Conservation (phyloP, 2,888 invertebrate genomes). For the Parnassius smintheus region DNA sequence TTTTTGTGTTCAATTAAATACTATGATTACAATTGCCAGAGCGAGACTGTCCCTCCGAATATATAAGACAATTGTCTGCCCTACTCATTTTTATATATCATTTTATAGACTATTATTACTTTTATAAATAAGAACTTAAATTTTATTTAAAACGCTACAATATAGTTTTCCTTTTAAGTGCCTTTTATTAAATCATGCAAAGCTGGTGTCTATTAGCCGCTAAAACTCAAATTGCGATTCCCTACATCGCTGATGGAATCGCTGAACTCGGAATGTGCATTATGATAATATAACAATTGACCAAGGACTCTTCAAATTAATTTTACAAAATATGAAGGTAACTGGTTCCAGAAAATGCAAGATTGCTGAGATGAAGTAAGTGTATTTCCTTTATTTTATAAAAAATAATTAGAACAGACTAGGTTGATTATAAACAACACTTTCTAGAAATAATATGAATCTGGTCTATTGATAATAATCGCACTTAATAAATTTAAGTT, state of each 20-base stretch:
- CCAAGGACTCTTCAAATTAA: slow-evolving; percentile 4
- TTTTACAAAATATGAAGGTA: slow-evolving; percentile 3
- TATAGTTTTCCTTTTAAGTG: not conserved
- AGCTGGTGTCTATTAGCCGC: not conserved
- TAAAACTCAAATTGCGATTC: slow-evolving; percentile 7
- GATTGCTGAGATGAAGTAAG: slow-evolving; percentile 11
- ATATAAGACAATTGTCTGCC: no score
- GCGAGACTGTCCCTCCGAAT: no score
- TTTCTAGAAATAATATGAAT: not conserved
- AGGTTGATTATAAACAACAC: not conserved
- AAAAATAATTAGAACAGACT: not conserved
- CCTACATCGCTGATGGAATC: slow-evolving; percentile 12
- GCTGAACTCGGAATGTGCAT: slow-evolving; percentile 10
- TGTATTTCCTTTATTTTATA: not conserved
- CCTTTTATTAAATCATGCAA: slow-evolving; percentile 4
- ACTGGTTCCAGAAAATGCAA: slow-evolving; percentile 15
- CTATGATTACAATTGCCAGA: no score
- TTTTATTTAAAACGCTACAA: no score
- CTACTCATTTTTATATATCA: no score
- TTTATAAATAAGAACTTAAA: no score
- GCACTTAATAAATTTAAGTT: not conserved
- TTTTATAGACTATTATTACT: no score
- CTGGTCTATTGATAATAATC: no score
- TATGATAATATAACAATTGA: slow-evolving; percentile 12
- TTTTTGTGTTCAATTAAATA: no score